These are phyloP conservation scores for Ephestia elutella DNA, from an alignment of 1,140 invertebrate genomes.

Conservation along the genomic window DNA sequence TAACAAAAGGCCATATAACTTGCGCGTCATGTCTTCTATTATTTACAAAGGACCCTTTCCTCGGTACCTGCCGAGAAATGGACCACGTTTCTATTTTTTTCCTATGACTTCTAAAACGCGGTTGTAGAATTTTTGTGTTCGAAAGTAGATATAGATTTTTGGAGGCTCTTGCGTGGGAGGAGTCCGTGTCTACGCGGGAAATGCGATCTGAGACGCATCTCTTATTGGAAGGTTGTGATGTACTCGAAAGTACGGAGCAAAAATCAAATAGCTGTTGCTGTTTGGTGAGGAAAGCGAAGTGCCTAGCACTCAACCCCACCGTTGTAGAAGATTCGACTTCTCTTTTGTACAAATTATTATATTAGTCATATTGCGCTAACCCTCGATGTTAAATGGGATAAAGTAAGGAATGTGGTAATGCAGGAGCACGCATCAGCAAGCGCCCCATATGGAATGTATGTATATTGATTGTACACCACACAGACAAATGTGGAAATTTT, in stretches of 20 bases:
- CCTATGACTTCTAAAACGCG: constrained; percentile 43
- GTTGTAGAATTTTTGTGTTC: constrained; percentile 31
- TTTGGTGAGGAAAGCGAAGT: constrained; percentile 58
- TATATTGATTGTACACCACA: no score
- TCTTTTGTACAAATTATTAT: constrained; percentile 30
- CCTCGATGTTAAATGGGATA: no score
- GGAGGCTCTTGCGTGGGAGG: constrained; percentile 14
- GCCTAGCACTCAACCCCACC: constrained; percentile 53
- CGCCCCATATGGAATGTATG: no score
- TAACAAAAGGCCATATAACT: neutral
- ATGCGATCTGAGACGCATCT: constrained; percentile 22
- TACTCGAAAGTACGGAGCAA: constrained; percentile 50
- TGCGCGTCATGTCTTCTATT: neutral
- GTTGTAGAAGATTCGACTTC: constrained; percentile 60
- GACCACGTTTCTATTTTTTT: constrained; percentile 33
- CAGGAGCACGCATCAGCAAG: no score
- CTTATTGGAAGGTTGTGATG: constrained; percentile 48
- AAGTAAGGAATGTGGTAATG: no score
- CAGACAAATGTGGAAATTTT: no score
- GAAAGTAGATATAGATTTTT: constrained; percentile 30
- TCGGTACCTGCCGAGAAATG: constrained; percentile 19
- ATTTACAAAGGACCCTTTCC: constrained; percentile 3
- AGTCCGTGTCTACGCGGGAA: constrained; percentile 61
- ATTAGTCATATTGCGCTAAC: no score
- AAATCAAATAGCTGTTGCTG: constrained; percentile 38